Evolutionary conservation across 2,797 vertebrate genomes (phyloP), one percentile per base, ranked within the genome.

Genomic region (Gymnothorax reevesii): DNA sequence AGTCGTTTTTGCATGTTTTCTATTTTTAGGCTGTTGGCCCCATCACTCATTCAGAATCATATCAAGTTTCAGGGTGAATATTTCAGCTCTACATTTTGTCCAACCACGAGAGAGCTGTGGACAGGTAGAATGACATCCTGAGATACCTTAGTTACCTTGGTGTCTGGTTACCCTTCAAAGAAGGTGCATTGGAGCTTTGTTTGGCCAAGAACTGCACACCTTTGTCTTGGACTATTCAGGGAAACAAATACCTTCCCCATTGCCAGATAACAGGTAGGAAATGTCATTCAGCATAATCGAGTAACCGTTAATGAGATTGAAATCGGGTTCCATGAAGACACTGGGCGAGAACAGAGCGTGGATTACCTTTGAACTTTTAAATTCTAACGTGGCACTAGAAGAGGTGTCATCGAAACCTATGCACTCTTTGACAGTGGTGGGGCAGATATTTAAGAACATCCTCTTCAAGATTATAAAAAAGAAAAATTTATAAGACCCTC

Each of bases 1-100:
- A 91, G 90, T 89, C 90, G 89, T 92, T 90, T 91, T 89, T 91
- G 89, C 88, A 88, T 91, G 89, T 91, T 90, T 90, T 89, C 88
- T 87, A 87, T 88, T 89, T 87, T 85, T 84, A 62, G 85, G 88
- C 88, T 90, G 87, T 88, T 88, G 87, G 88, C 87, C 87, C 87
- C 80, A 89, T 90, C 90, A 87, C 85, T 87, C 86, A 82, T 88
- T 87, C 89, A 87, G 83, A 85, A 86, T 87, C 75, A 88, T 88
- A 88, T 91, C 84, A 33, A 82, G 88, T 92, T 91, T 20, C 82
- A 88, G 83, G 49, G 82, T 85, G 87, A 91, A 83, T 86, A 57
- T 83, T 52, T 52, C 73, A 17, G 83, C 84, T 52, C 87, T 85
- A 84, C 12, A 22, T 84, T 80, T 57, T 84, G 82, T 54, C 13